A percentile compares a stretch with the other conserved stretches of the same genome.
These are phyloP conservation scores for Psephotus haematonotus DNA, from an alignment of 2,113 vertebrate genomes.

Conservation along the genomic window DNA sequence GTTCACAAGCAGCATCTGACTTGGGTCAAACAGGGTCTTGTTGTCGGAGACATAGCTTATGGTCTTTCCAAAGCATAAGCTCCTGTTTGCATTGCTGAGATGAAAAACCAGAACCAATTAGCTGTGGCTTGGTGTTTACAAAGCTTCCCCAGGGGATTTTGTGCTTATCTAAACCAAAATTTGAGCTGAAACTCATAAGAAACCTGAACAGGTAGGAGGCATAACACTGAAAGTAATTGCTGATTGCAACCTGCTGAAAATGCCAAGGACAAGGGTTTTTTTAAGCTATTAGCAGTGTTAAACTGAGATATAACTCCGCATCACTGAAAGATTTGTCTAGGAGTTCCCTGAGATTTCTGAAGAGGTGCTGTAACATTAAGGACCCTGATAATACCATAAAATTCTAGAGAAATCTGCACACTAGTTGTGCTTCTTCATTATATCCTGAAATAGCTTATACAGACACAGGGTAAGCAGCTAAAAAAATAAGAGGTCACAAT, in stretches of 20 bases:
- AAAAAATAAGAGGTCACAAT: not conserved
- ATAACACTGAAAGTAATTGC: not conserved
- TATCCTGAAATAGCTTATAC: not conserved
- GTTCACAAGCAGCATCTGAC: not conserved
- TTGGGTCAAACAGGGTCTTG: not conserved
- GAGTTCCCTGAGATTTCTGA: not conserved
- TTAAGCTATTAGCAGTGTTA: not conserved
- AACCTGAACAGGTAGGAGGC: not conserved
- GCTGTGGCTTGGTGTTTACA: not conserved
- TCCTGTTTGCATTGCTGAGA: not conserved
- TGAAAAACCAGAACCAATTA: not conserved
- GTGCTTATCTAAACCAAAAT: not conserved
- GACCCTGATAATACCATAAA: not conserved
- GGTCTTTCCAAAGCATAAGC: not conserved
- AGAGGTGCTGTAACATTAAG: not conserved
- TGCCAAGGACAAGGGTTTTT: not conserved
- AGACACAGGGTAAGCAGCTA: not conserved
- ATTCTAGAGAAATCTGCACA: not conserved
- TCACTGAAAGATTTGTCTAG: not conserved
- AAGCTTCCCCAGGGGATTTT: not conserved
- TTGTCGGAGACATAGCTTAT: not conserved
- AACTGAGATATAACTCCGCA: not conserved
- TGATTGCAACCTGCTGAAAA: not conserved
- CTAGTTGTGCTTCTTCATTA: not conserved
- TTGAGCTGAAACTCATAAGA: not conserved